Evolutionary conservation across 2,797 vertebrate species (phyloP).

Genomic region (Geotrypetes seraphini): DNA sequence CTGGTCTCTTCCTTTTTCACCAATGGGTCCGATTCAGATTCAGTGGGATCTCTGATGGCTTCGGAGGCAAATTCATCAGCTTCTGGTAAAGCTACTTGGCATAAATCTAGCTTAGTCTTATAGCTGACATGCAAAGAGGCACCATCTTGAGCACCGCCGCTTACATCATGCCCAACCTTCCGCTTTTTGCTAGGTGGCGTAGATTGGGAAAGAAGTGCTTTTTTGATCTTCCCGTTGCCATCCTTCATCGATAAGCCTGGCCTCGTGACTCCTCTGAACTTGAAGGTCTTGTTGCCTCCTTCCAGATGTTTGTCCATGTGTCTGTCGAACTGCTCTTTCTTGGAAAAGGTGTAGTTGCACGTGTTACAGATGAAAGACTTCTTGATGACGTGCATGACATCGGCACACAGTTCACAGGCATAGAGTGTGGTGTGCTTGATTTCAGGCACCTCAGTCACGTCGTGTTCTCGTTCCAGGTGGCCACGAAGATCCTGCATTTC

Average conservation of each 20-base stretch:
- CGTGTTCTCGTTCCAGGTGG: constrained; percentile 76
- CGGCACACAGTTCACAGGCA: constrained; percentile 89
- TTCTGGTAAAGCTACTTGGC: constrained; percentile 33
- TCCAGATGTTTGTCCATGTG: constrained; percentile 95
- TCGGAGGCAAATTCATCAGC: constrained; percentile 40
- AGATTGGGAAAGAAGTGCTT: constrained; percentile 5
- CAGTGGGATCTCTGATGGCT: constrained; percentile 21
- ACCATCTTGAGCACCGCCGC: constrained; percentile 34
- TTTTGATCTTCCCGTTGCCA: constrained; percentile 29
- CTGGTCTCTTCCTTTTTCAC: constrained; percentile 60
- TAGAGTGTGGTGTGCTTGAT: constrained; percentile 88
- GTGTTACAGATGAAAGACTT: constrained; percentile 96
- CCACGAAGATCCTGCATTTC: constrained; percentile 77
- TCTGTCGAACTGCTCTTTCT: constrained; percentile 94
- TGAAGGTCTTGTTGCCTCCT: constrained; percentile 74
- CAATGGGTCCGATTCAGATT: constrained; percentile 32
- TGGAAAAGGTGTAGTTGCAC: constrained; percentile 97
- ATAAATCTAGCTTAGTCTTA: constrained; percentile 29
- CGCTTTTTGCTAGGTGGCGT: constrained; percentile 62
- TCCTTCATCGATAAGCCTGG: constrained; percentile 45
- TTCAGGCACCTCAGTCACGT: constrained; percentile 70
- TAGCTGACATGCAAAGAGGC: constrained; percentile 34
- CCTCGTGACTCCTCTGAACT: constrained; percentile 80
- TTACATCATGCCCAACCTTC: constrained; percentile 47
- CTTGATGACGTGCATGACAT: constrained; percentile 93